Percentiles rank a stretch among this genome's conserved stretches.
These are phyloP conservation scores for Manis pentadactyla DNA, from an alignment of 2,797 vertebrate species.

Conservation along the genomic window DNA sequence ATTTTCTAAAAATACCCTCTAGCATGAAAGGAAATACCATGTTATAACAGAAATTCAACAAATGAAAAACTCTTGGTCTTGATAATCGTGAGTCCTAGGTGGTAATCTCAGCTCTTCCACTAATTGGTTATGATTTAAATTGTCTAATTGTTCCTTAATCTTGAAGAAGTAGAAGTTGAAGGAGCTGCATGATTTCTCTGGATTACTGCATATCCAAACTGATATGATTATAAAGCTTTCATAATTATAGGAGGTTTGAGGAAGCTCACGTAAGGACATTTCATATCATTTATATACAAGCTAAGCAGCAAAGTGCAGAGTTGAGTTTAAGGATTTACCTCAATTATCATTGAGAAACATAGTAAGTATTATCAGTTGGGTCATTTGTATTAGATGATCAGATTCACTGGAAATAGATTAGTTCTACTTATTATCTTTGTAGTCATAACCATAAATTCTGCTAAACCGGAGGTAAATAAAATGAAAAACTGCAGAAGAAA, in stretches of 20 bases:
- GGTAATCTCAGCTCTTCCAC: background rate
- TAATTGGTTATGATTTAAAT: background rate
- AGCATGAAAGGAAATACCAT: background rate
- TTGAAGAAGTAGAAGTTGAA: background rate
- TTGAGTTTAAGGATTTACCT: conserved; percentile 18
- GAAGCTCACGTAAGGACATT: background rate
- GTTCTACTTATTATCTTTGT: background rate
- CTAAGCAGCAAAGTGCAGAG: background rate
- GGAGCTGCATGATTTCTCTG: background rate
- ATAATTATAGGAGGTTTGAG: background rate
- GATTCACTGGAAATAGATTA: background rate
- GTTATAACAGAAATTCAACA: background rate
- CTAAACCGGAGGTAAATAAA: background rate
- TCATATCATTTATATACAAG: background rate
- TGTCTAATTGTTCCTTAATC: background rate
- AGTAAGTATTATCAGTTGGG: background rate
- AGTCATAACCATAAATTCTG: background rate
- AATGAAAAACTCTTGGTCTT: background rate
- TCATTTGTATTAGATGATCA: background rate
- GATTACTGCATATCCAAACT: background rate
- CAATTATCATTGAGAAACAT: background rate
- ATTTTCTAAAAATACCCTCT: background rate
- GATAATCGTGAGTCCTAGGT: background rate
- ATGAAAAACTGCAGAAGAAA: background rate
- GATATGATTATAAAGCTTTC: background rate